phyloP scores from a whole-genome alignment of 2,888 invertebrate species.

The Neoascia interrupta region DNA sequence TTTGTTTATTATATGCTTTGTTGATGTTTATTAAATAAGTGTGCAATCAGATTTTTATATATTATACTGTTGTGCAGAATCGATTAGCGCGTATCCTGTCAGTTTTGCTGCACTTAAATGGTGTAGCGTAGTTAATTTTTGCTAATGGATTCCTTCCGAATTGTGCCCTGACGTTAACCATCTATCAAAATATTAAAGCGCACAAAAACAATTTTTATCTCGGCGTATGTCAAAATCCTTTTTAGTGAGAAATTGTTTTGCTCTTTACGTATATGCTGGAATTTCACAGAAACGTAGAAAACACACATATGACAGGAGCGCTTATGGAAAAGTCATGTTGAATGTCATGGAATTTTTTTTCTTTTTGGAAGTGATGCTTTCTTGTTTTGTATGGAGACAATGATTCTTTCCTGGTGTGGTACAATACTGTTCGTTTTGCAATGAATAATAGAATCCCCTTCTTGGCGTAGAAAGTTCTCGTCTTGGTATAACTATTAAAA shows the following conservation, averaged over 20 bases:
- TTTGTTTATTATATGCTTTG: not conserved
- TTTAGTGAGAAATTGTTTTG: not conserved
- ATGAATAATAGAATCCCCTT: too few species aligned
- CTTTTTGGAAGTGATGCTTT: constrained; percentile 11
- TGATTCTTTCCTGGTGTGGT: too few species aligned
- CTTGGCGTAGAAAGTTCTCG: too few species aligned
- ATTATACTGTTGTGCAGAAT: not conserved
- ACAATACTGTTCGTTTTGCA: too few species aligned
- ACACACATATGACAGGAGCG: constrained; percentile 28
- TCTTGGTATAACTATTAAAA: too few species aligned
- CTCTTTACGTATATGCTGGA: constrained; percentile 4
- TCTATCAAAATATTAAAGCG: constrained; percentile 13
- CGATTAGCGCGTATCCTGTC: not conserved
- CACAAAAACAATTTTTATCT: not conserved
- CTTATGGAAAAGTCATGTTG: constrained; percentile 35
- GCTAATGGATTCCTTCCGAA: constrained; percentile 41
- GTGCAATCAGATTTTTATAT: constrained; percentile 19
- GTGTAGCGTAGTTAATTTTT: not conserved
- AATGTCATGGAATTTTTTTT: constrained; percentile 20
- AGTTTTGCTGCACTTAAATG: constrained; percentile 15
- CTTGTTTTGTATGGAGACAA: too few species aligned
- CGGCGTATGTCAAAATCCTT: not conserved
- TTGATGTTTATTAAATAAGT: constrained; percentile 26
- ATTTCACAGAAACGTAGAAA: constrained; percentile 18
- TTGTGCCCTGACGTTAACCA: not conserved